phyloP scores from a whole-genome alignment of 2,888 invertebrate genomes.

The Tachystola acroxantha region DNA sequence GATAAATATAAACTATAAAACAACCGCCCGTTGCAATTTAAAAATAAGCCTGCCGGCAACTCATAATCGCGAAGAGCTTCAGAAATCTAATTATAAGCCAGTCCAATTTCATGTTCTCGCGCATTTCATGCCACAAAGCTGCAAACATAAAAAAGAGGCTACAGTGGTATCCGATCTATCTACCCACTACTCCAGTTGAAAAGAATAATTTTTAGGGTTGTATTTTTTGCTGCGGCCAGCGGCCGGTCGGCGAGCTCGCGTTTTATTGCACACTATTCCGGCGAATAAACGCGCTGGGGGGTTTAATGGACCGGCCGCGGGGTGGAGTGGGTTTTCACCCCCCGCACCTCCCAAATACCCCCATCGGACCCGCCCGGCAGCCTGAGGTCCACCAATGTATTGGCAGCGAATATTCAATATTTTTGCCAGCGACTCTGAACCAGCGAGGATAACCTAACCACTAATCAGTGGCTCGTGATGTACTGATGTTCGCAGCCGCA shows the following conservation, averaged over 20 bases:
- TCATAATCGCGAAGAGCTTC: not conserved
- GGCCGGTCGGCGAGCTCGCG: slow-evolving; percentile 47
- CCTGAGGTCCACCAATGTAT: slow-evolving; percentile 34
- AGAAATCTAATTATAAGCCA: slow-evolving; percentile 8
- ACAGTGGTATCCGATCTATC: slow-evolving; percentile 6
- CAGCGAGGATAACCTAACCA: slow-evolving; percentile 35
- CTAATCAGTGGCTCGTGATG: slow-evolving; percentile 55
- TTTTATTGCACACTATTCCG: slow-evolving; percentile 75
- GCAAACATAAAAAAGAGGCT: slow-evolving; percentile 5
- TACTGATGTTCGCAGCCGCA: slow-evolving; percentile 29
- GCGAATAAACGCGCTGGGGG: slow-evolving; percentile 57
- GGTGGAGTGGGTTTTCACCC: slow-evolving; percentile 14
- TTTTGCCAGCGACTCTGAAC: slow-evolving; percentile 52
- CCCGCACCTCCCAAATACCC: slow-evolving; percentile 10
- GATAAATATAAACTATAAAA: too few species aligned
- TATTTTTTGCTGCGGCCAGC: slow-evolving; percentile 65
- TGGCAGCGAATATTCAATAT: slow-evolving; percentile 67
- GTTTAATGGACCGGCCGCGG: slow-evolving; percentile 56
- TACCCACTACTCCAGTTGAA: slow-evolving; percentile 35
- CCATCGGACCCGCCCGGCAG: slow-evolving; percentile 9
- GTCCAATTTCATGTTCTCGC: slow-evolving; percentile 6
- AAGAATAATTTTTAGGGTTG: slow-evolving; percentile 61
- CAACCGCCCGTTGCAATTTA: not conserved
- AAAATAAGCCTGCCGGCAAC: not conserved
- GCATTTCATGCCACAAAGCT: slow-evolving; percentile 5